Conservation (phyloP, 2,888 invertebrate species). For the Danaus chrysippus region DNA sequence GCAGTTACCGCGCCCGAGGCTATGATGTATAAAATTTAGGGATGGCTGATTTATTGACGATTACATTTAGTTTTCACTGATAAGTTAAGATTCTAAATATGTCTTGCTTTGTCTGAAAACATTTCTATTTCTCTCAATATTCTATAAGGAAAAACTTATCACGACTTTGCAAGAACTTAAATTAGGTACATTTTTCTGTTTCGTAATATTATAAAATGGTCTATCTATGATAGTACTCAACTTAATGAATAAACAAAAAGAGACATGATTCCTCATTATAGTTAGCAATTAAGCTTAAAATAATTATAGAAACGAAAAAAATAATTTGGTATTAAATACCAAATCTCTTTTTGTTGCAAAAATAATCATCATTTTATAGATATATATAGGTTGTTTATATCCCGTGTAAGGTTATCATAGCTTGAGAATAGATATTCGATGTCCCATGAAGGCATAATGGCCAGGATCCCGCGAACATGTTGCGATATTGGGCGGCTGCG, state of each 20-base stretch:
- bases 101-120: neutral
- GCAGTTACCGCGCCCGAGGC: conserved; percentile 28
- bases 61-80: neutral
- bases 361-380: too few relatives aligned
- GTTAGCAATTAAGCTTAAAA: too few relatives aligned
- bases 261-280: too few relatives aligned
- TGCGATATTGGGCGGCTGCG: conserved; percentile 66
- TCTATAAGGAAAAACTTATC: too few relatives aligned
- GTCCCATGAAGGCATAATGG: conserved; percentile 35
- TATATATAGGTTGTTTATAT: neutral
- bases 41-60: neutral
- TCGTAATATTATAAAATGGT: too few relatives aligned
- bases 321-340: too few relatives aligned
- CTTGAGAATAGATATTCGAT: conserved; percentile 16
- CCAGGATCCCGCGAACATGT: conserved; percentile 43
- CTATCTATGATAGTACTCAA: too few relatives aligned
- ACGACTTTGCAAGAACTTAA: too few relatives aligned
- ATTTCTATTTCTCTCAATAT: neutral
- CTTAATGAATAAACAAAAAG: too few relatives aligned
- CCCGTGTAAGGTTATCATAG: neutral
- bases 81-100: neutral
- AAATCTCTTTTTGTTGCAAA: too few relatives aligned
- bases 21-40: neutral
- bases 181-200: too few relatives aligned
- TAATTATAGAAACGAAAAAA: too few relatives aligned